phyloP scores from a whole-genome alignment of 2,797 vertebrate genomes.

The Diceros bicornis region DNA sequence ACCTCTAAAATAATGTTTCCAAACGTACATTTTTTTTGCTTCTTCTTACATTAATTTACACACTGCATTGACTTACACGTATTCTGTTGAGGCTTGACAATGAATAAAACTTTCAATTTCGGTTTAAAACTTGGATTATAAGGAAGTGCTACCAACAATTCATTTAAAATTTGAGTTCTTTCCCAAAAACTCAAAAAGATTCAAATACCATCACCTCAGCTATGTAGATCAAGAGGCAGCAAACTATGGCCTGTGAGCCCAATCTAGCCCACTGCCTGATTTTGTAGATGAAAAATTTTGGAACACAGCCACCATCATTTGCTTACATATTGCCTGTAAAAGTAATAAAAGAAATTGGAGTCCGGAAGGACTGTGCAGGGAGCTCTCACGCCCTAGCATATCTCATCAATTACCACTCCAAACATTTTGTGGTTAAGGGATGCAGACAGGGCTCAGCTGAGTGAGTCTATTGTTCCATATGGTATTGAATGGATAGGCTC shows the following conservation, averaged over 20 bases:
- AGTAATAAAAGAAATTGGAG: too few relatives aligned
- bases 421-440: background rate
- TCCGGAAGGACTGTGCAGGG: too few relatives aligned
- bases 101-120: constrained; percentile 19
- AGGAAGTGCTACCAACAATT: constrained; percentile 17
- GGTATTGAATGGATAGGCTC: background rate
- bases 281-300: background rate
- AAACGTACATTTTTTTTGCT: background rate
- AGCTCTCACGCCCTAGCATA: too few relatives aligned
- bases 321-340: background rate
- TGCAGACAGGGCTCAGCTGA: background rate
- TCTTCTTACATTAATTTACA: background rate
- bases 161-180: constrained; percentile 1
- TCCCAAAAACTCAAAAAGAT: constrained; percentile 3
- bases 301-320: background rate
- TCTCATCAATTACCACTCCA: too few relatives aligned
- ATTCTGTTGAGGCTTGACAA: constrained; percentile 31
- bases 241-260: background rate
- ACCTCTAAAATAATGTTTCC: background rate
- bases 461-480: background rate
- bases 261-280: background rate
- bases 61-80: background rate
- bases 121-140: constrained; percentile 48
- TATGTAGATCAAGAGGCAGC: background rate
- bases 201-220: background rate